Conservation (phyloP, 2,113 vertebrate genomes). For the Callipepla squamata region DNA sequence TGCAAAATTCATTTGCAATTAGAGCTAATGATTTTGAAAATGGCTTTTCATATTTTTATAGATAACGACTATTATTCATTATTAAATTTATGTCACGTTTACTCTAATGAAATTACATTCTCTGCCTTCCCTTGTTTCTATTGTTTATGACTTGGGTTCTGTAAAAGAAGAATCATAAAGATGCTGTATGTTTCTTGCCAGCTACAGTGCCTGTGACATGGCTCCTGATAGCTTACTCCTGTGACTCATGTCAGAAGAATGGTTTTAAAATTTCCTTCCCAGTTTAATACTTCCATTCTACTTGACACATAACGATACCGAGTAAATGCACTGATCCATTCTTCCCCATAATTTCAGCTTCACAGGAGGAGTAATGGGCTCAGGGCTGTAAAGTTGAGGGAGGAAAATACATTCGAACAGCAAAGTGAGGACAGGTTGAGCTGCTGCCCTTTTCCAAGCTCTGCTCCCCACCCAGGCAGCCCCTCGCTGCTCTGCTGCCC, state of each 20-base stretch:
- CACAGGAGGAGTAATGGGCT: neutral
- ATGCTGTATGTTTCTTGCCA: slow-evolving; percentile 22
- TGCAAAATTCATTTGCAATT: slow-evolving; percentile 75
- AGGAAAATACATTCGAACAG: neutral
- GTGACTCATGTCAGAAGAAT: slow-evolving; percentile 52
- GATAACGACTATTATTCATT: slow-evolving; percentile 72
- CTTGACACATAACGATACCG: slow-evolving; percentile 43
- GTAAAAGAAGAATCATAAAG: slow-evolving; percentile 30
- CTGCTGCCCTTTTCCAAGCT: neutral
- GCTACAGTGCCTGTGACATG: slow-evolving; percentile 8
- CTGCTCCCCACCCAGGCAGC: neutral
- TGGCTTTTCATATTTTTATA: slow-evolving; percentile 67
- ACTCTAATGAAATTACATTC: slow-evolving; percentile 63
- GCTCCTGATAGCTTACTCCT: slow-evolving; percentile 33
- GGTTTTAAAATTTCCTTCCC: slow-evolving; percentile 54
- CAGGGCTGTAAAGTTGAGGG: neutral
- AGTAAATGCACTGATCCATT: neutral
- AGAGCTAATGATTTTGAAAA: slow-evolving; percentile 78
- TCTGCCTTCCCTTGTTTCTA: slow-evolving; percentile 49
- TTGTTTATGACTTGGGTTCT: slow-evolving; percentile 64
- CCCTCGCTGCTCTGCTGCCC: neutral
- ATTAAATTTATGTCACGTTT: slow-evolving; percentile 69
- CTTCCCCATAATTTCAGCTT: neutral
- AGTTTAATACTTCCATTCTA: slow-evolving; percentile 31
- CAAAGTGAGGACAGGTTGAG: neutral